phyloP scores from a whole-genome alignment of 2,797 vertebrate species.

The Myripristis jacobus region DNA sequence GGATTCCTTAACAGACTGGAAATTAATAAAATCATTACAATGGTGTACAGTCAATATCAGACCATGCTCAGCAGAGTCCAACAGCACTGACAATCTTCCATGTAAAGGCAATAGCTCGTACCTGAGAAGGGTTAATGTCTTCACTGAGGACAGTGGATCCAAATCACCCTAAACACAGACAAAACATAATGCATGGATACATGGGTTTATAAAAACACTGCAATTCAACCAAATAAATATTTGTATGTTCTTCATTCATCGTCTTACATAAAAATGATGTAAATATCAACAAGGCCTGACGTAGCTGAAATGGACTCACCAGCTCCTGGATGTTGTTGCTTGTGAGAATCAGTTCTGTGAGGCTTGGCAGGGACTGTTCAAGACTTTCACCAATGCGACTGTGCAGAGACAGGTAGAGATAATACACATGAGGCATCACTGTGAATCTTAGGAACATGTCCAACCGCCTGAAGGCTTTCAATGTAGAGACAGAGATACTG shows the following conservation, averaged over 20 bases:
- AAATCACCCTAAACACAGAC: conserved; percentile 88
- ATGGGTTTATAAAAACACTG: neutral
- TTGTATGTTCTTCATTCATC: neutral
- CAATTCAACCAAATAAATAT: neutral
- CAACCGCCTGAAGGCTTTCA: too few species aligned
- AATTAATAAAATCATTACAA: conserved; percentile 28
- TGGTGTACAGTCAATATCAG: neutral
- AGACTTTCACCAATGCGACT: conserved; percentile 95
- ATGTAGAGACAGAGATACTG: too few species aligned
- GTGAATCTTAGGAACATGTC: too few species aligned
- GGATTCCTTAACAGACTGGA: conserved; percentile 94
- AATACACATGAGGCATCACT: neutral
- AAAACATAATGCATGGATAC: conserved; percentile 19
- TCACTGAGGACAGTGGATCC: conserved; percentile 92
- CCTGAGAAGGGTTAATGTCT: conserved; percentile 93
- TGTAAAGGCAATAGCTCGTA: conserved; percentile 55
- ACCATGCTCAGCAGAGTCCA: neutral
- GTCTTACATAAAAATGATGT: neutral
- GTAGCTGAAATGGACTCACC: conserved; percentile 81
- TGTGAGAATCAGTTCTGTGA: conserved; percentile 93
- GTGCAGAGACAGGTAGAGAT: conserved; percentile 11
- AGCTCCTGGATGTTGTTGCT: conserved; percentile 97
- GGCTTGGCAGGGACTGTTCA: conserved; percentile 88
- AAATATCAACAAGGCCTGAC: neutral
- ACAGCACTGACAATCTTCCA: neutral